Conservation (phyloP, 2,888 invertebrate species). For the Drepana falcataria region DNA sequence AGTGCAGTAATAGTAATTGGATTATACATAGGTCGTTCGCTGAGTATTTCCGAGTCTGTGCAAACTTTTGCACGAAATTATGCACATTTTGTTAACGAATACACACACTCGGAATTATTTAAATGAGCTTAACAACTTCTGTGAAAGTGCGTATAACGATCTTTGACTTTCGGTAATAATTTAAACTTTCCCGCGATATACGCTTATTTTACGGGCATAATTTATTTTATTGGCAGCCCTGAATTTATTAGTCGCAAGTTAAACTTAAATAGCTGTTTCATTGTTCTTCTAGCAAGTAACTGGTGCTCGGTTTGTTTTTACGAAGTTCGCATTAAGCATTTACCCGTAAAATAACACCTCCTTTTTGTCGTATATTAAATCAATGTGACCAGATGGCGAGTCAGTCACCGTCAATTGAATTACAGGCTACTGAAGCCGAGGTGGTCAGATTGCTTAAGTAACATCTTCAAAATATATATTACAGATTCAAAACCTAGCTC, state of each 20-base stretch:
- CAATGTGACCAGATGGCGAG: too few relatives aligned
- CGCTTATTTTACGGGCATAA: not conserved
- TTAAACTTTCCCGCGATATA: not conserved
- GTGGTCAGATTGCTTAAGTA: too few relatives aligned
- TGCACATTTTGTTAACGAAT: constrained; percentile 29
- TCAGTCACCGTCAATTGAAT: too few relatives aligned
- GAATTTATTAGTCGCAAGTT: not conserved
- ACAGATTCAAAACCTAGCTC: too few relatives aligned
- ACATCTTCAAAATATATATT: too few relatives aligned
- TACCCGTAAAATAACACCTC: too few relatives aligned
- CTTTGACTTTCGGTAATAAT: not conserved
- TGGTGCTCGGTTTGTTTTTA: not conserved
- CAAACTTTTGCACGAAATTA: constrained; percentile 26
- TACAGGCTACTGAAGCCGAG: too few relatives aligned
- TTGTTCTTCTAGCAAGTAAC: not conserved
- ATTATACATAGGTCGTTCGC: constrained; percentile 17
- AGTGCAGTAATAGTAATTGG: constrained; percentile 2
- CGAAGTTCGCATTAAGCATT: too few relatives aligned
- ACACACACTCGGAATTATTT: constrained; percentile 13
- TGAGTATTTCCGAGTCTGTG: constrained; percentile 14
- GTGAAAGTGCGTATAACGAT: constrained; percentile 5
- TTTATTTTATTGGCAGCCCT: not conserved
- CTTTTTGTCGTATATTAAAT: too few relatives aligned
- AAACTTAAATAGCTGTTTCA: too few relatives aligned
- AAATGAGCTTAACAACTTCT: constrained; percentile 6